A percentile compares a stretch with the other conserved stretches of the same genome.
Evolutionary conservation across 2,113 vertebrate genomes (phyloP).

Genomic region (Macrotus californicus): DNA sequence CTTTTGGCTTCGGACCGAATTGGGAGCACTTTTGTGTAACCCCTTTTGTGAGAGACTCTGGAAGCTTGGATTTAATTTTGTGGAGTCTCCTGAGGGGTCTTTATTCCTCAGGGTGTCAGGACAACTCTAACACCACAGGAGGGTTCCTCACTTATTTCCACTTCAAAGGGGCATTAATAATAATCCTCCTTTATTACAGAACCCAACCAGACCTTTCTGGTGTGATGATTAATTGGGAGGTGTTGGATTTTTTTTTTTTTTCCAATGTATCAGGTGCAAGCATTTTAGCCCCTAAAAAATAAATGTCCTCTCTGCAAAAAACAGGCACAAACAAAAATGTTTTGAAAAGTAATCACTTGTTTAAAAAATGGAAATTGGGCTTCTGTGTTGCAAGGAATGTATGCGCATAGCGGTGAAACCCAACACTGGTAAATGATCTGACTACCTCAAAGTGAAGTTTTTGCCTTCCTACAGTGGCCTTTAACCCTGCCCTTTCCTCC

Average conservation of each 20-base stretch:
- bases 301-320: constrained; percentile 70
- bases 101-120: constrained; percentile 72
- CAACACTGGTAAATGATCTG: constrained; percentile 89
- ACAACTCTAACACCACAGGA: constrained; percentile 74
- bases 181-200: constrained; percentile 78
- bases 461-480: constrained; percentile 92
- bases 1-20: background rate
- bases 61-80: constrained; percentile 48
- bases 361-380: constrained; percentile 83
- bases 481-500: constrained; percentile 94
- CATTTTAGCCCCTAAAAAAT: constrained; percentile 75
- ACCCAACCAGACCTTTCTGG: constrained; percentile 74
- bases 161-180: constrained; percentile 80
- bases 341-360: constrained; percentile 86
- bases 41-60: constrained; percentile 49
- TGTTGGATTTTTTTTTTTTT: background rate
- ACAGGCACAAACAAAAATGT: constrained; percentile 83
- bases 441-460: constrained; percentile 88
- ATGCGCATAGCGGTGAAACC: constrained; percentile 80
- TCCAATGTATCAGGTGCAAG: constrained; percentile 54
- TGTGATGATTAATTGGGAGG: constrained; percentile 79
- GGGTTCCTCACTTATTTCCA: constrained; percentile 78
- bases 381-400: constrained; percentile 85
- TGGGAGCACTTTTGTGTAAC: background rate
- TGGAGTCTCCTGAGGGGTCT: constrained; percentile 12